Base-by-base conservation (phyloP, 2,113 vertebrate genomes). In the Ctenodactylus gundi region DNA sequence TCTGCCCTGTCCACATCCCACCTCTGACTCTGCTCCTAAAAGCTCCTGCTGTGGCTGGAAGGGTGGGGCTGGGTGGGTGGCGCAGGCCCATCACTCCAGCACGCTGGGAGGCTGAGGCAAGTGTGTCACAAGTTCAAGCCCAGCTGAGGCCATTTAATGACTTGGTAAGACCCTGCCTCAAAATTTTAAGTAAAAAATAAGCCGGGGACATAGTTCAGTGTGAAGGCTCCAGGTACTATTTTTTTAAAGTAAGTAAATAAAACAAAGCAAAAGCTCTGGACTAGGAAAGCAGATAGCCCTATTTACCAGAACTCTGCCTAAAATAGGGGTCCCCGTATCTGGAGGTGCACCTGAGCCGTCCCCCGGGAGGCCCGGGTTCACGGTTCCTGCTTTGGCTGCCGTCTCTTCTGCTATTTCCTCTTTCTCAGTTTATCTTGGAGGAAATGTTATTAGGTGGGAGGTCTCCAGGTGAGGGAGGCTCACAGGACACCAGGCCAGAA, bases 371-470 rank as follows among this genome's bases (percentile, higher is more conserved):
- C 15, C 4, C 0, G 3, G 31, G 36, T 64, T 23, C 7, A 58
- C 0, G 7, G 34, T 31, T 1, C 68, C 93, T 94, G 18, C 81
- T 90, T 94, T 49, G 12, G 60, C 55, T 29, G 3, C 2, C 2
- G 72, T 13, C 46, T 85, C 58, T 68, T 41, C 58, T 51, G 55
- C 4, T 44, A 36, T 49, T 96, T 94, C 95, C 91, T 95, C 85
- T 91, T 96, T 95, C 78, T 77, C 60, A 9, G 34, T 9, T 13
- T 25, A 75, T 34, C 75, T 87, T 6, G 53, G 62, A 55, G n/a
- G 18, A 36, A 36, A 2, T 51, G 6, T 76, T 27, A 8, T 49
- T 80, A 76, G 85, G 65, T 27, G 7, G 55, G 58, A 70, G 41
- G 27, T 57, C 31, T 90, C 72, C 72, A 81, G 90, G 78, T 88